Conservation (phyloP, 2,797 vertebrate species). For the Scleropages formosus region DNA sequence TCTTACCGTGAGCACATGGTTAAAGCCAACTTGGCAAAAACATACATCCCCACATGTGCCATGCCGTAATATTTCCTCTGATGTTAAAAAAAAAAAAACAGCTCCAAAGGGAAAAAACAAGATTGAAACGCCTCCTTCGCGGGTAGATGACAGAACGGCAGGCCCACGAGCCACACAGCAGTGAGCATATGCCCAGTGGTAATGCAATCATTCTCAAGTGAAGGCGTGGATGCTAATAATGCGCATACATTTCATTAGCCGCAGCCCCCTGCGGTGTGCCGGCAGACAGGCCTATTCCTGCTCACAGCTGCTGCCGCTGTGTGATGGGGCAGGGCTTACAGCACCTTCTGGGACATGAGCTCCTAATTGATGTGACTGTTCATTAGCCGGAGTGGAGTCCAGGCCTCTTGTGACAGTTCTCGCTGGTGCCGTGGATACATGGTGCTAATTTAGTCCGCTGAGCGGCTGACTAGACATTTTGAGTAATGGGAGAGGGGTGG, state of each 20-base stretch:
- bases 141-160: neutral
- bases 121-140: neutral
- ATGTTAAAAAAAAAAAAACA: neutral
- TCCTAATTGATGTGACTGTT: neutral
- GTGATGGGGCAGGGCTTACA: slow-evolving; percentile 9
- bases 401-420: too few relatives aligned
- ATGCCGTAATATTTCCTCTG: neutral
- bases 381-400: slow-evolving; percentile 30
- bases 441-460: slow-evolving; percentile 4
- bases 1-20: neutral
- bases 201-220: neutral
- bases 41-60: too few relatives aligned
- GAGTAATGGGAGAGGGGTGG: too few relatives aligned
- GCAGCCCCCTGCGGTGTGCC: neutral
- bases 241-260: slow-evolving; percentile 18
- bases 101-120: neutral
- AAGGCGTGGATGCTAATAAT: slow-evolving; percentile 26
- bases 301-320: slow-evolving; percentile 32
- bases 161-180: neutral
- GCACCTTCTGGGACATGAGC: neutral
- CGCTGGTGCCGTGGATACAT: too few relatives aligned
- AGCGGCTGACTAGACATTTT: too few relatives aligned
- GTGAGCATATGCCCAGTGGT: neutral
- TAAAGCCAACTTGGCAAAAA: neutral
- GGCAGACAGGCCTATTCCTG: neutral